Percentiles rank a stretch among this genome's conserved stretches.
Conservation (phyloP, 2,797 vertebrate species). For the Eptatretus atami region DNA sequence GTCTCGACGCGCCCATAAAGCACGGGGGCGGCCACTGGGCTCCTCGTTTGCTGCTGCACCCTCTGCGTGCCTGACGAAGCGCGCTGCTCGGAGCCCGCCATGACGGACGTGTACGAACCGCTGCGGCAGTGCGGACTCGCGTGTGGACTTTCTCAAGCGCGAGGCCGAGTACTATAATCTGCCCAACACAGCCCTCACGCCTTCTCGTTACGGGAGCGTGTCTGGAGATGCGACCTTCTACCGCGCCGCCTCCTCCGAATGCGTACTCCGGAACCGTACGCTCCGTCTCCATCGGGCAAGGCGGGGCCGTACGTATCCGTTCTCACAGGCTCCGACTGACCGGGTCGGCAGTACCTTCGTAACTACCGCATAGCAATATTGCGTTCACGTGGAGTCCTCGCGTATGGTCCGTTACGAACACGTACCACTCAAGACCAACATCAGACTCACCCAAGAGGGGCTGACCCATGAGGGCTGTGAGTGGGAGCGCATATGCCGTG, state of each 20-base stretch:
- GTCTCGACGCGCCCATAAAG: no score
- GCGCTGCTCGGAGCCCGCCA: not conserved
- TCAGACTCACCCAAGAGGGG: no score
- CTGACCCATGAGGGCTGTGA: no score
- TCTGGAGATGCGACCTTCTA: constrained; percentile 51
- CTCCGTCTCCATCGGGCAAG: not conserved
- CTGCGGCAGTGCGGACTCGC: constrained; percentile 1
- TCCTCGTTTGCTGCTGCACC: no score
- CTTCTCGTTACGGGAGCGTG: constrained; percentile 64
- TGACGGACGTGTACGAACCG: constrained; percentile 3
- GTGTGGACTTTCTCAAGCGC: constrained; percentile 1
- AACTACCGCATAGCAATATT: no score
- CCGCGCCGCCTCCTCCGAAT: constrained; percentile 17
- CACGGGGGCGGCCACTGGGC: no score
- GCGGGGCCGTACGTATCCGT: not conserved
- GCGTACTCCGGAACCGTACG: not conserved
- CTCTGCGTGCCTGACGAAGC: no score
- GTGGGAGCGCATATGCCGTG: no score
- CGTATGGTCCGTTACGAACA: no score
- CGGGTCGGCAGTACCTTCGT: not conserved
- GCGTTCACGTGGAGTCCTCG: no score
- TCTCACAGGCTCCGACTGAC: not conserved
- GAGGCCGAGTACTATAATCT: constrained; percentile 1
- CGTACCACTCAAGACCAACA: no score
- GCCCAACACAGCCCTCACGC: constrained; percentile 14